Percentiles rank a stretch among this genome's conserved stretches.
Evolutionary conservation across 2,113 vertebrate genomes (phyloP).

Genomic region (Ictalurus furcatus): DNA sequence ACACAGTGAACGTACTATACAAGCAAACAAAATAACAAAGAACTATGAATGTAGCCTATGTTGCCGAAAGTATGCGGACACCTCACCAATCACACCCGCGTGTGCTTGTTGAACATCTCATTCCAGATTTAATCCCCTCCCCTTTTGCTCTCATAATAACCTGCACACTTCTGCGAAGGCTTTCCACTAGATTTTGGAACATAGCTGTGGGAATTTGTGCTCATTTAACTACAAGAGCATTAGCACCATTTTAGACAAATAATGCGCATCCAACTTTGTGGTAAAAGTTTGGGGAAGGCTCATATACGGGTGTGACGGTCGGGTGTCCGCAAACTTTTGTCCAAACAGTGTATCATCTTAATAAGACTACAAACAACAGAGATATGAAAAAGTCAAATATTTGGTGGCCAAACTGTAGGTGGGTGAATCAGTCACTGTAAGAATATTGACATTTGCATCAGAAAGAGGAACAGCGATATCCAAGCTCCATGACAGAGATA

Average conservation of each 20-base stretch:
- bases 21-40: neutral
- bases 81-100: neutral
- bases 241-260: neutral
- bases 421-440: neutral
- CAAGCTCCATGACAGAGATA: neutral
- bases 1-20: neutral
- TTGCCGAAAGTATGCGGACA: neutral
- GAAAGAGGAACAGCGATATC: neutral
- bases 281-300: neutral
- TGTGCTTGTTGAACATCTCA: neutral
- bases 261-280: neutral
- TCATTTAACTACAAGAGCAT: neutral
- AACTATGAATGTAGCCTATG: neutral
- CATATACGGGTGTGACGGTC: neutral
- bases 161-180: neutral
- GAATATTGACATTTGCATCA: conserved; percentile 1
- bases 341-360: neutral
- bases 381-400: neutral
- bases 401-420: neutral
- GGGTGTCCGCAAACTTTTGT: neutral
- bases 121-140: neutral
- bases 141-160: neutral
- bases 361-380: neutral
- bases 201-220: neutral
- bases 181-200: neutral